Percentiles rank a stretch among this genome's conserved stretches.
These are phyloP conservation scores for Amphibalanus amphitrite DNA, from an alignment of 1,140 invertebrate species.

Conservation along the genomic window DNA sequence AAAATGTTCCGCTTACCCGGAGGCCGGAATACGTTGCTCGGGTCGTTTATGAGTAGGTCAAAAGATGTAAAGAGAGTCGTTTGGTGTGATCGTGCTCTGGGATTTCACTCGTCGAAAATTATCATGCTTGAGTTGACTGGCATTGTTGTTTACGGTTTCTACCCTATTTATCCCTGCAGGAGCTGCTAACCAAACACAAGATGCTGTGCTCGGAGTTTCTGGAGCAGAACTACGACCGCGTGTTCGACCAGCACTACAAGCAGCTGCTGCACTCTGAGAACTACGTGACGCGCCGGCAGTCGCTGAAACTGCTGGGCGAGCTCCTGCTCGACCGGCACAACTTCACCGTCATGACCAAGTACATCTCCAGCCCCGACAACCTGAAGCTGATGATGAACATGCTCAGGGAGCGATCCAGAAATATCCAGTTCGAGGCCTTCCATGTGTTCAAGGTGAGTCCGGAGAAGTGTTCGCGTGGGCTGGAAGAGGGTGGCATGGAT, in stretches of 20 bases:
- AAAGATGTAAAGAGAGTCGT: too few relatives aligned
- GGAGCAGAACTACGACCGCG: conserved; percentile 96
- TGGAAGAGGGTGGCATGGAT: too few relatives aligned
- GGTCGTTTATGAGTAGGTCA: too few relatives aligned
- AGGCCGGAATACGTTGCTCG: too few relatives aligned
- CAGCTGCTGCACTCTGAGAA: conserved; percentile 94
- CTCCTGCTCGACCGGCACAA: conserved; percentile 95
- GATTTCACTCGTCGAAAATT: too few relatives aligned
- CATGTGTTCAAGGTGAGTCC: conserved; percentile 99
- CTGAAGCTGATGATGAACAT: conserved; percentile 99
- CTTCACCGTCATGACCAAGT: conserved; percentile 95
- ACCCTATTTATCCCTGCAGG: too few relatives aligned
- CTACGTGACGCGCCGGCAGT: conserved; percentile 93
- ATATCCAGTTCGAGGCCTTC: conserved; percentile 99
- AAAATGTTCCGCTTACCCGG: too few relatives aligned
- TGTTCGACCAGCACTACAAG: conserved; percentile 86
- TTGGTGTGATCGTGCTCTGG: too few relatives aligned
- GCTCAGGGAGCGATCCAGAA: conserved; percentile 96
- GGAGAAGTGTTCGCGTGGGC: too few relatives aligned
- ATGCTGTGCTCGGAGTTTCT: conserved; percentile 94
- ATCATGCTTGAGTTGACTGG: too few relatives aligned
- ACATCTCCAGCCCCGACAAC: conserved; percentile 98
- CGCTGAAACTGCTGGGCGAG: conserved; percentile 92
- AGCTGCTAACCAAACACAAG: conserved; percentile 96
- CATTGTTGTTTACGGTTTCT: too few relatives aligned